Percentiles rank a stretch among this genome's conserved stretches.
Conservation (phyloP, 2,888 invertebrate species). For the Tenthredo mesomela region DNA sequence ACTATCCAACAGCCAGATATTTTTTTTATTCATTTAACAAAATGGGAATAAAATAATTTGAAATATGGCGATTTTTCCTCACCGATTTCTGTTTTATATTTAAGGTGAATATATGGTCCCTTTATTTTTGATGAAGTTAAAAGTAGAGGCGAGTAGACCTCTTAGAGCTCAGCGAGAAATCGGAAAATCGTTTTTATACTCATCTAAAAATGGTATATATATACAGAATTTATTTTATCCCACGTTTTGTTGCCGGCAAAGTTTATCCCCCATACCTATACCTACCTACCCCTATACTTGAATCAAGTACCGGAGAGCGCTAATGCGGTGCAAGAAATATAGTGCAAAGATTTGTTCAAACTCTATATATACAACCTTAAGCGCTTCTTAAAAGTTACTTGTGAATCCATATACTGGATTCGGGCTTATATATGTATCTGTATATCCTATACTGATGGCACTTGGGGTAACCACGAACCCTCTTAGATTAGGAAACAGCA, state of each 20-base stretch:
- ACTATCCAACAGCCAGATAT: neutral
- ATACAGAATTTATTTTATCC: neutral
- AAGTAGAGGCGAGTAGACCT: neutral
- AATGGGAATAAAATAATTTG: neutral
- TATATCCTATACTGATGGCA: neutral
- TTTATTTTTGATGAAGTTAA: neutral
- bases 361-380: conserved; percentile 54
- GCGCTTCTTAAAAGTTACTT: conserved; percentile 67
- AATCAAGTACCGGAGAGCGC: neutral
- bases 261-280: neutral
- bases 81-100: neutral
- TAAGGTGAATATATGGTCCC: neutral
- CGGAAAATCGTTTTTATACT: neutral
- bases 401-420: neutral
- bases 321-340: conserved; percentile 33
- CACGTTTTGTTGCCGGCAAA: conserved; percentile 11
- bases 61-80: neutral
- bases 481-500: neutral
- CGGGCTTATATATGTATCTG: neutral
- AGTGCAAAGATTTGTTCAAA: conserved; percentile 44
- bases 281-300: neutral
- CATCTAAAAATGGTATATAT: neutral
- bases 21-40: neutral
- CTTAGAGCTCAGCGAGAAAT: neutral
- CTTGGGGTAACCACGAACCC: neutral